These are phyloP conservation scores for Stigmatopora argus DNA, from an alignment of 2,113 vertebrate genomes.

Conservation along the genomic window DNA sequence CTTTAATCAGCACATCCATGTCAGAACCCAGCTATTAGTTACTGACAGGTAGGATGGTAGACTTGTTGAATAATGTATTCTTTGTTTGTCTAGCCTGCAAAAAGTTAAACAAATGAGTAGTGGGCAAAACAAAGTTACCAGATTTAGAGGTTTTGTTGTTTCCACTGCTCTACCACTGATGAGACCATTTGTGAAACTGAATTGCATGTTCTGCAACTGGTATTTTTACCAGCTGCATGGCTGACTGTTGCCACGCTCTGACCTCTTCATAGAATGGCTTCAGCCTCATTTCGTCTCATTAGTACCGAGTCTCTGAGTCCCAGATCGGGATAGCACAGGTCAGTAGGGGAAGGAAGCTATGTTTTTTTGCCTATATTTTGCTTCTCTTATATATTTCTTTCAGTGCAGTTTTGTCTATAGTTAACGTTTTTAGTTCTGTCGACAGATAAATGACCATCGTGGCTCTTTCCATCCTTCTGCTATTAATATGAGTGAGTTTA, in stretches of 20 bases:
- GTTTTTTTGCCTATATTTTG: slow-evolving; percentile 12
- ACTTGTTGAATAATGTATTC: not conserved
- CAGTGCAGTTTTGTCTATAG: not conserved
- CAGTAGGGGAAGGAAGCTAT: slow-evolving; percentile 27
- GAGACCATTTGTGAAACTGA: slow-evolving; percentile 20
- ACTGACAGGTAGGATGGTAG: slow-evolving; percentile 23
- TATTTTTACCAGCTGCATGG: slow-evolving; percentile 52
- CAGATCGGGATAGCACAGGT: slow-evolving; percentile 42
- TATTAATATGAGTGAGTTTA: no score
- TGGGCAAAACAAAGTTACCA: not conserved
- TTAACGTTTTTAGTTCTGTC: not conserved
- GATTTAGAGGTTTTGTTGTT: not conserved
- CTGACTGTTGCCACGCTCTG: slow-evolving; percentile 53
- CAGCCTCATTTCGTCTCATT: slow-evolving; percentile 64
- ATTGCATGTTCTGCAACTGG: slow-evolving; percentile 17
- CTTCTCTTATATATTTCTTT: not conserved
- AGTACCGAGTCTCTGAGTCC: slow-evolving; percentile 54
- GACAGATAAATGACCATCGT: not conserved
- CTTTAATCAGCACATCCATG: slow-evolving; percentile 51
- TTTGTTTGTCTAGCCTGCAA: slow-evolving; percentile 3
- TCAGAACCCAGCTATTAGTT: slow-evolving; percentile 27
- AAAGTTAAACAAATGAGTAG: not conserved
- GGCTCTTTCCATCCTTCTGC: not conserved
- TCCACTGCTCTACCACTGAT: not conserved
- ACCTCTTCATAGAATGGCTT: slow-evolving; percentile 50